Conservation (phyloP, 2,797 vertebrate genomes). For the Phylloscopus collybita region DNA sequence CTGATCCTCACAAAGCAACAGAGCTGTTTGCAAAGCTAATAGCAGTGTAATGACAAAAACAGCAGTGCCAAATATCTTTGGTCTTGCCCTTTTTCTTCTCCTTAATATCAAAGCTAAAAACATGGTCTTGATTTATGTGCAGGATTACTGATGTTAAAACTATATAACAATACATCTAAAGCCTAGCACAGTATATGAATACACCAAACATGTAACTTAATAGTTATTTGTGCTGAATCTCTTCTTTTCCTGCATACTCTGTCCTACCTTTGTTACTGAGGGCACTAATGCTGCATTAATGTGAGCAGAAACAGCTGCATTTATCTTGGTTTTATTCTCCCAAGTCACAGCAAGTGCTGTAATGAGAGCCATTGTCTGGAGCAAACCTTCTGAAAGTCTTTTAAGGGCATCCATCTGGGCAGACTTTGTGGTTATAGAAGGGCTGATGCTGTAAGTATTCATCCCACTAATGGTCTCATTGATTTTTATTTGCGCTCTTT, state of each 20-base stretch:
- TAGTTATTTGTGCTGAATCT: background rate
- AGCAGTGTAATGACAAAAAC: background rate
- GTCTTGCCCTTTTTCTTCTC: background rate
- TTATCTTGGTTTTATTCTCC: slow-evolving; percentile 36
- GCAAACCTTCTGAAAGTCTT: slow-evolving; percentile 36
- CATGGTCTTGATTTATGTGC: background rate
- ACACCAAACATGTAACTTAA: background rate
- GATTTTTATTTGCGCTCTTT: slow-evolving; percentile 41
- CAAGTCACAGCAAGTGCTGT: slow-evolving; percentile 15
- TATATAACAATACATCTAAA: background rate
- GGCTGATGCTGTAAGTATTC: slow-evolving; percentile 38
- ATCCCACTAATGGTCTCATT: slow-evolving; percentile 41
- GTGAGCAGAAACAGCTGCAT: slow-evolving; percentile 14
- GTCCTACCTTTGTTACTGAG: slow-evolving; percentile 13
- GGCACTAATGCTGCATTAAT: slow-evolving; percentile 31
- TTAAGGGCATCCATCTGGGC: slow-evolving; percentile 21
- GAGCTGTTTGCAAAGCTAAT: background rate
- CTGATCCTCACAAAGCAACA: background rate
- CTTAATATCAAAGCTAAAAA: slow-evolving; percentile 13
- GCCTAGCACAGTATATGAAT: background rate
- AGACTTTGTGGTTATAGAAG: slow-evolving; percentile 34
- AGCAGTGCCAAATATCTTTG: background rate
- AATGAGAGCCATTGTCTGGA: background rate
- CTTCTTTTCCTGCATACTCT: background rate
- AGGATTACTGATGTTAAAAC: background rate